Evolutionary conservation across 2,113 vertebrate genomes (phyloP), one percentile per base, ranked within the genome.

Genomic region (Condylura cristata): DNA sequence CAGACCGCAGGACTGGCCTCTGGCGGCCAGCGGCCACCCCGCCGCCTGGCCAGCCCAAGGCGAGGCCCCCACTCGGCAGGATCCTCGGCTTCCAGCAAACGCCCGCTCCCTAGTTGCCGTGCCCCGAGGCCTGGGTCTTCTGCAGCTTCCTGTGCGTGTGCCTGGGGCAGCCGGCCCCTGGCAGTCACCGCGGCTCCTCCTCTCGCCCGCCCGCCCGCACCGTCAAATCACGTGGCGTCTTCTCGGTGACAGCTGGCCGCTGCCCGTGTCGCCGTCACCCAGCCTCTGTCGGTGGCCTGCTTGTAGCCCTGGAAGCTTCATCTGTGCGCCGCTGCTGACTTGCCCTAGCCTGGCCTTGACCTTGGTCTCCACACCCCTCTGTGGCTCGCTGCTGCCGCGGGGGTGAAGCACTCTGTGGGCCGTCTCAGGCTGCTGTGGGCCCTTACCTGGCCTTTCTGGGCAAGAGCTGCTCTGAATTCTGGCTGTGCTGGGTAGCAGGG

Each of bases 331-430:
- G 14, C 80, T 1, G 68, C 0, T 2, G 11, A 1, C 24, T 14
- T 9, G 14, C 6, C 46, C 75, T 17, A 0, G 3, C 1, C 16
- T 6, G 6, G 13, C 41, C 34, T 48, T 2, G 53, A 7, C 9
- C 0, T 0, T 7, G 39, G 30, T 46, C 79, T 13, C 51, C 0
- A 0, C 10, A 1, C 9, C 11, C 44, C 6, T 28, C 51, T 2
- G 0, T 1, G 68, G 66, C 60, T 48, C 68, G 46, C 74, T 7
- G 3, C 12, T 4, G 32, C 41, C 20, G 0, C 2, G 0, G 4
- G 6, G 0, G 0, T 17, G 11, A 58, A 3, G 8, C 0, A 1
- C 28, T 32, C 1, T 8, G 1, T 41, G 8, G 6, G 0, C 2
- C 2, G 72, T 2, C 6, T 37, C 32, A 24, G 72, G 34, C 48